Evolutionary conservation across 2,888 invertebrate genomes (phyloP).

Genomic region (Gryllus longicercus): DNA sequence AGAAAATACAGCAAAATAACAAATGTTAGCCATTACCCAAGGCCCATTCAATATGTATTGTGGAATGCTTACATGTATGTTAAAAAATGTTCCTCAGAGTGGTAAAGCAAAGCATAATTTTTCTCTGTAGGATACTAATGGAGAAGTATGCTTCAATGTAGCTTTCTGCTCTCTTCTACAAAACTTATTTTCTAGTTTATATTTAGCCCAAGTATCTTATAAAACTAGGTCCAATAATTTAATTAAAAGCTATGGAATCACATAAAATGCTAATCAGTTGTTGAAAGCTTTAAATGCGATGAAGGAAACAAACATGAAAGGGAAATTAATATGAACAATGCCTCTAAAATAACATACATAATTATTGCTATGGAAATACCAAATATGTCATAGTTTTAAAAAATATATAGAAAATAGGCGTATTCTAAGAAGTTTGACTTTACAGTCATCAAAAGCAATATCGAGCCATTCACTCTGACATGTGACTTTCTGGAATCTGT

Average conservation of each 20-base stretch:
- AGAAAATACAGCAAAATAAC: too few relatives aligned
- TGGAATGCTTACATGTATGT: not conserved
- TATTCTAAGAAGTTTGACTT: slow-evolving; percentile 5
- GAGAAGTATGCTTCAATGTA: not conserved
- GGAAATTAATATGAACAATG: not conserved
- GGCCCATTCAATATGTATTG: slow-evolving; percentile 6
- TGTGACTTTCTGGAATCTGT: not conserved
- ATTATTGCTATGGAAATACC: not conserved
- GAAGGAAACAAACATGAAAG: not conserved
- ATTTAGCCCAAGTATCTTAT: too few relatives aligned
- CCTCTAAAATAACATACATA: not conserved
- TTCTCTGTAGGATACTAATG: not conserved
- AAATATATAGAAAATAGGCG: slow-evolving; percentile 7
- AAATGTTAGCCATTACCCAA: not conserved
- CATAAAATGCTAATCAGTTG: not conserved
- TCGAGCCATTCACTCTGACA: not conserved
- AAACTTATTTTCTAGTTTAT: not conserved
- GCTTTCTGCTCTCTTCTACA: slow-evolving; percentile 8
- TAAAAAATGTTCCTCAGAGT: not conserved
- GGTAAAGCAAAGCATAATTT: not conserved
- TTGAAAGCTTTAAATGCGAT: not conserved
- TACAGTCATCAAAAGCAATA: slow-evolving; percentile 1
- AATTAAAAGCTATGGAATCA: slow-evolving; percentile 11
- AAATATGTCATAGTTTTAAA: not conserved
- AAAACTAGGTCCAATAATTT: not conserved